Percentiles rank a stretch among this genome's conserved stretches.
These are phyloP conservation scores for Serripes groenlandicus DNA, from an alignment of 2,888 invertebrate species.

Conservation along the genomic window DNA sequence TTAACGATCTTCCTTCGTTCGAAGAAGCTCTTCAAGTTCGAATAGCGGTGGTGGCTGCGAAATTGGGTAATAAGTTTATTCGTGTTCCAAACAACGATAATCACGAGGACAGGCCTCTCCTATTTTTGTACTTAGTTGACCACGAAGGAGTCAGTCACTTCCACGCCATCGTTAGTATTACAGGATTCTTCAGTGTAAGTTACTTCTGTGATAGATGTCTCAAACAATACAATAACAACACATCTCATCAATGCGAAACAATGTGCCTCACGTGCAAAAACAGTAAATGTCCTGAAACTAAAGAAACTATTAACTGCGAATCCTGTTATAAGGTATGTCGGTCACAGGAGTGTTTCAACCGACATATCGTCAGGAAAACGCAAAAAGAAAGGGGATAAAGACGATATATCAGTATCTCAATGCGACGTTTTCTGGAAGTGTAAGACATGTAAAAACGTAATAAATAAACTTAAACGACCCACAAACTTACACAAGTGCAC, in stretches of 20 bases:
- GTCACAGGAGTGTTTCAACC: too few species aligned
- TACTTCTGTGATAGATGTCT: conserved; percentile 37
- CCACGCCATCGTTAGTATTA: conserved; percentile 25
- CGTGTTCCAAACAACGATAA: conserved; percentile 18
- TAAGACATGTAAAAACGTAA: conserved; percentile 20
- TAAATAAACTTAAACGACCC: background rate
- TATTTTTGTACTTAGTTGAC: conserved; percentile 27
- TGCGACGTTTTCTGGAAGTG: conserved; percentile 13
- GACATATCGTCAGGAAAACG: too few species aligned
- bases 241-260: conserved; percentile 22
- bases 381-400: too few species aligned
- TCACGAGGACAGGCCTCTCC: background rate
- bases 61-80: conserved; percentile 29
- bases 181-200: conserved; percentile 20
- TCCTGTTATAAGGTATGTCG: conserved; percentile 20
- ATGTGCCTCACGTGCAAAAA: conserved; percentile 32
- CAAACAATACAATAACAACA: conserved; percentile 14
- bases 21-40: conserved; percentile 20
- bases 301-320: background rate
- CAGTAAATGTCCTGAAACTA: conserved; percentile 1
- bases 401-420: background rate
- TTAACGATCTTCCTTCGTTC: conserved; percentile 8
- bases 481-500: background rate
- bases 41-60: conserved; percentile 34
- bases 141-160: conserved; percentile 28